phyloP scores from a whole-genome alignment of 53 echinoderm and acorn worm species.

The Hippasteria phrygiana region DNA sequence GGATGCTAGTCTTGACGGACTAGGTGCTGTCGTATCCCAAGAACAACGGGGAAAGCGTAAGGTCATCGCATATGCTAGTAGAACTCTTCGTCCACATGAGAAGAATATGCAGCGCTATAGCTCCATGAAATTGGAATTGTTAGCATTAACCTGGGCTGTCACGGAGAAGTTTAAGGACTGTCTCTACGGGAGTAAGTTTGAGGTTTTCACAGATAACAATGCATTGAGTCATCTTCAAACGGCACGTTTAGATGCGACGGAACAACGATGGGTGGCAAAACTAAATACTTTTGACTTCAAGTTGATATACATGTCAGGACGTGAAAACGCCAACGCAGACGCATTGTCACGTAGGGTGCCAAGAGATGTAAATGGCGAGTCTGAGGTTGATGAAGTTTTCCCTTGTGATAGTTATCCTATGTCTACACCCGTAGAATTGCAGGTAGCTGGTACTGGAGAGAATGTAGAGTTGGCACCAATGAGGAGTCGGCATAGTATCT shows the following conservation, averaged over 20 bases:
- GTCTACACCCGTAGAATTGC: not conserved
- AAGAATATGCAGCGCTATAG: constrained; percentile 49
- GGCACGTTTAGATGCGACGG: not conserved
- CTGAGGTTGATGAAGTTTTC: not conserved
- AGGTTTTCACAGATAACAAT: not conserved
- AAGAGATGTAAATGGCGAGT: not conserved
- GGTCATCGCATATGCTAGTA: constrained; percentile 53
- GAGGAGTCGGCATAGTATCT: not conserved
- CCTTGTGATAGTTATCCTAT: not conserved
- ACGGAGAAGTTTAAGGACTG: constrained; percentile 57
- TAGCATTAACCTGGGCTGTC: constrained; percentile 46
- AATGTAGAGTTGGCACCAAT: not conserved
- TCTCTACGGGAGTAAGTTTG: not conserved
- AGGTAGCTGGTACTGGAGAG: not conserved
- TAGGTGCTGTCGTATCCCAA: constrained; percentile 72
- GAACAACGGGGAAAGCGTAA: constrained; percentile 28
- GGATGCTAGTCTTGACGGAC: constrained; percentile 39
- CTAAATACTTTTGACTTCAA: constrained; percentile 1
- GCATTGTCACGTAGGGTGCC: not conserved
- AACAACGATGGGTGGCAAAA: constrained; percentile 5
- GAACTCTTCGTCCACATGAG: constrained; percentile 33
- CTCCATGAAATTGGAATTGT: constrained; percentile 49
- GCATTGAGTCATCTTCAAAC: not conserved
- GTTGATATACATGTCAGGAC: not conserved
- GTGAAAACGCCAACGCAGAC: constrained; percentile 19